These are phyloP conservation scores for Archips xylosteana DNA, from an alignment of 2,888 invertebrate species.

Conservation along the genomic window DNA sequence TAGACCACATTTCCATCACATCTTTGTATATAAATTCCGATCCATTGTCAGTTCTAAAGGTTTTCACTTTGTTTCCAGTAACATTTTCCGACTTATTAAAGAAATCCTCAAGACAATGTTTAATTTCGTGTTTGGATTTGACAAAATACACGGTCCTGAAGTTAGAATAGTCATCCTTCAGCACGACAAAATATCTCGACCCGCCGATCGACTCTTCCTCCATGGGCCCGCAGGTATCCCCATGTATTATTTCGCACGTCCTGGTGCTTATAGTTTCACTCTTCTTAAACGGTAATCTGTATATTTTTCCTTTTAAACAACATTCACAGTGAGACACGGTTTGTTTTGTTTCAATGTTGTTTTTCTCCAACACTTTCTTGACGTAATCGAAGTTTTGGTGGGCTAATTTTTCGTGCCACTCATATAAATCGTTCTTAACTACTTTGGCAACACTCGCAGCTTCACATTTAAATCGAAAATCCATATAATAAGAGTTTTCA, in stretches of 20 bases:
- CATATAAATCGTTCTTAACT: conserved; percentile 3
- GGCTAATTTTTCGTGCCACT: conserved; percentile 44
- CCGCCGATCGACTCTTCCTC: conserved; percentile 45
- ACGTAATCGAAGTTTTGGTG: conserved; percentile 42
- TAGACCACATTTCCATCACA: conserved; percentile 45
- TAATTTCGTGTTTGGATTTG: conserved; percentile 40
- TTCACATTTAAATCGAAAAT: conserved; percentile 1
- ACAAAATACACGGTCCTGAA: conserved; percentile 44
- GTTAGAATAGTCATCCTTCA: conserved; percentile 44
- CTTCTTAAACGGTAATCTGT: conserved; percentile 42
- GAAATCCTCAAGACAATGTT: conserved; percentile 42
- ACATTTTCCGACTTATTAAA: conserved; percentile 49
- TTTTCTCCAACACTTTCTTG: conserved; percentile 39
- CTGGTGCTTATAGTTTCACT: conserved; percentile 45
- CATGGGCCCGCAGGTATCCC: conserved; percentile 49
- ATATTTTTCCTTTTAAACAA: conserved; percentile 47
- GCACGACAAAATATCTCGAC: conserved; percentile 39
- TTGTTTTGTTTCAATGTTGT: conserved; percentile 45
- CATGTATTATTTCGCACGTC: conserved; percentile 48
- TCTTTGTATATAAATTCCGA: conserved; percentile 51
- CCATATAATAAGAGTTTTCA: conserved; percentile 26
- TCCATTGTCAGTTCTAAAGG: conserved; percentile 53
- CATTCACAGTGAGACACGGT: conserved; percentile 41
- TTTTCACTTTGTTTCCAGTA: conserved; percentile 49
- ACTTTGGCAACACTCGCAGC: conserved; percentile 8